Base-by-base conservation (phyloP, 2,113 vertebrate species). In the Cyanoramphus novaezelandiae region DNA sequence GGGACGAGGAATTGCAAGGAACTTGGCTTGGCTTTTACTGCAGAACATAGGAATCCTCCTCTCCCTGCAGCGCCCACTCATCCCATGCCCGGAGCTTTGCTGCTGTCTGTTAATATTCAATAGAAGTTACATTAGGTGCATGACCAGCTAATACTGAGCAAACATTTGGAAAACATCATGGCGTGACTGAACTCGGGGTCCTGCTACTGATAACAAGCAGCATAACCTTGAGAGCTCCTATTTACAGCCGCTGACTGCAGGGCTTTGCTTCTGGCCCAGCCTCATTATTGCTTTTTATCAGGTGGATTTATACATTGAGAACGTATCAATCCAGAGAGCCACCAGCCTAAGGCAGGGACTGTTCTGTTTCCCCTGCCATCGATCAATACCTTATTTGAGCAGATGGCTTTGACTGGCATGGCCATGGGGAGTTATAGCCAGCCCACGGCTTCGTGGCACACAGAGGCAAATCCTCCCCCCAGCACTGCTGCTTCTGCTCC, bases 61-160 rank as follows among this genome's bases (percentile, higher is more conserved):
- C 65, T 82, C 82, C 67, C 57, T 11, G 33, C 37, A 47, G 88
- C 6, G 7, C 70, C 67, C 9, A 27, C 95, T 96, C 95, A 81
- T 95, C 95, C 95, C 93, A 94, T 98, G 97, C 98, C 97, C 97
- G 74, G 98, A 98, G 67, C 92, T 68, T 50, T 86, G 97, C 71
- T 96, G 94, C 44, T 96, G 97, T 96, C 98, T 97, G 99, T 99
- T 99, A 99, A 99, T 99, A 99, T 99, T 99, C 99, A 99, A 99
- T 99, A 98, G 77, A 96, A 97, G 91, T 98, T 98, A 98, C 97
- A 97, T 98, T 98, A 98, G 98, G 98, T 98, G 98, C 98, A 98
- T 98, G 98, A 98, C 98, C 98, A 97, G 98, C 98, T 99, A 98
- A 98, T 99, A 99, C 99, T 99, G 98, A 99, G 98, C 98, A 99